Evolutionary conservation across 1,140 invertebrate genomes (phyloP), one percentile per base, ranked within the genome.

Genomic region (Antheraea mylitta): DNA sequence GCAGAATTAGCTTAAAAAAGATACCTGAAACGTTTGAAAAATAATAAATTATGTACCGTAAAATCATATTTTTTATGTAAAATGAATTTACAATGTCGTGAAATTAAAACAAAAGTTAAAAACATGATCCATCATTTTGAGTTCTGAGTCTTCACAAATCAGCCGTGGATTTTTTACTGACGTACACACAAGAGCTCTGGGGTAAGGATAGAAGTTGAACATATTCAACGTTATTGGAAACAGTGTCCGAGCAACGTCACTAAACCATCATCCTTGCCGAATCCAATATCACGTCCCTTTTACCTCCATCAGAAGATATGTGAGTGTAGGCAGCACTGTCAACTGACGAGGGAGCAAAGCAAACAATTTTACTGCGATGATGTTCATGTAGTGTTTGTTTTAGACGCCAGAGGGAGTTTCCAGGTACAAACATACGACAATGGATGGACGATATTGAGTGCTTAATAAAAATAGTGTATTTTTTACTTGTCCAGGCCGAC

Each of bases 271-370:
- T 16, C 45, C 11, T 53, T 53, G 13, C 45, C 6, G 11, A 53
- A 9, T 6, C 45, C 13, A 16, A 53, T 53, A 53, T 61, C 19
- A 61, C 19, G 19, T 13, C 19, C 19, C 9, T 61, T 61, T 61
- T 22, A 9, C 36, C 60, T 61, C 60, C 19, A 61, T 36, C 19
- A 36, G 19, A 3, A 18, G 9, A 61, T 61, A 61, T 61, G 0
- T 61, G 36, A 61, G 60, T 53, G 45, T 53, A 53, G 45, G 45
- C 45, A 53, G 16, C 16, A 53, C 45, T 53, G 45, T 53, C 45
- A 53, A 53, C 45, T 53, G 10, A 53, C 11, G 45, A 53, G 45
- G 45, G 45, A 53, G 16, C 11, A 53, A 16, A 53, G 45, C 6
- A 53, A 53, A 53, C 45, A 53, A 53, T 16, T 9, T 16, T 13